phyloP scores from a whole-genome alignment of 1,140 invertebrate species.

The Caenorhabditis inopinata region DNA sequence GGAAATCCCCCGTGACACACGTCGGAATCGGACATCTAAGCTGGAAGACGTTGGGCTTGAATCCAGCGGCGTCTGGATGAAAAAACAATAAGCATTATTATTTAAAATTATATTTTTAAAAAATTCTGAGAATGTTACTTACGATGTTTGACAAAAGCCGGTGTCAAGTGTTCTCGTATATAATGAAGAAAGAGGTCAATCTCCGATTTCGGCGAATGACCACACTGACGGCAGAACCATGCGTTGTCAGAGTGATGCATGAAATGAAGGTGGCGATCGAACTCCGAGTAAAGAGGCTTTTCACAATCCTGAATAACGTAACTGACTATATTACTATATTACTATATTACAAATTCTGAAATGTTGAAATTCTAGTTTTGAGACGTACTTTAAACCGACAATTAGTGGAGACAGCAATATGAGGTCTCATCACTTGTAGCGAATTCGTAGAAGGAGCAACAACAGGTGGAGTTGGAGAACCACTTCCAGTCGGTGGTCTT shows the following conservation, averaged over 20 bases:
- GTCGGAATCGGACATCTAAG: background rate
- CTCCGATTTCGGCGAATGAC: background rate
- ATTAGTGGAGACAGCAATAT: too few relatives aligned
- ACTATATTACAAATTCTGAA: too few relatives aligned
- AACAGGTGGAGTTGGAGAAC: too few relatives aligned
- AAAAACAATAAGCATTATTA: background rate
- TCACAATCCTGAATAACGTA: background rate
- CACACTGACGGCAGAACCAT: slow-evolving; percentile 9
- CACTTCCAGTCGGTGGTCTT: too few relatives aligned
- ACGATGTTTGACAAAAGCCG: background rate
- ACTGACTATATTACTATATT: too few relatives aligned
- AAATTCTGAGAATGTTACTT: background rate
- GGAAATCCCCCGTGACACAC: background rate
- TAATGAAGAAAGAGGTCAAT: background rate
- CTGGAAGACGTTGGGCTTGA: background rate
- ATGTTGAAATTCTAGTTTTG: too few relatives aligned
- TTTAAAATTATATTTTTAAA: background rate
- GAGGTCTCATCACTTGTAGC: too few relatives aligned
- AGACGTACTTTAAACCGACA: too few relatives aligned
- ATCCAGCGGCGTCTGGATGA: background rate
- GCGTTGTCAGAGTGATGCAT: background rate
- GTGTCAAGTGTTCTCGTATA: background rate
- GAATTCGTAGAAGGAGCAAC: too few relatives aligned
- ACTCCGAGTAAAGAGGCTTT: background rate
- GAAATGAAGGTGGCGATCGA: background rate